A percentile compares a stretch with the other conserved stretches of the same genome.
Conservation (phyloP, 1,140 invertebrate species). For the Spodoptera litura region DNA sequence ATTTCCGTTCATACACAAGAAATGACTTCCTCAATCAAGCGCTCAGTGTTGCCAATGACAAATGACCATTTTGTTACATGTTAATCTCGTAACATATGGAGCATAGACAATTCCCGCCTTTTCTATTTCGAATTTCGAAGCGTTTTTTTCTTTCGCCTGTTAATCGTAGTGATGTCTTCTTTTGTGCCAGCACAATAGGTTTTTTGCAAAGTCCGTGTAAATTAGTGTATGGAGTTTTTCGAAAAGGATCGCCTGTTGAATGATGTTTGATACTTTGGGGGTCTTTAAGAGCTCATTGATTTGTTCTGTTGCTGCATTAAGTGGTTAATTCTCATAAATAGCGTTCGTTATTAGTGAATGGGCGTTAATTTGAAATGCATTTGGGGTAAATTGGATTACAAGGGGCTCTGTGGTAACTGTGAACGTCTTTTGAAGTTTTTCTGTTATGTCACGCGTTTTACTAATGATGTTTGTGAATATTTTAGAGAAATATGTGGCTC, state of each 20-base stretch:
- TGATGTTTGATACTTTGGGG: constrained; percentile 69
- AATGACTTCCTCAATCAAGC: constrained; percentile 85
- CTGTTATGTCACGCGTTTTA: neutral
- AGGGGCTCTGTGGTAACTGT: constrained; percentile 24
- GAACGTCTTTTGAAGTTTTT: neutral
- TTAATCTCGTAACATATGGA: constrained; percentile 83
- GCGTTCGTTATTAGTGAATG: constrained; percentile 55
- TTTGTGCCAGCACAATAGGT: constrained; percentile 80
- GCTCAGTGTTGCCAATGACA: constrained; percentile 71
- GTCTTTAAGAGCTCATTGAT: constrained; percentile 76
- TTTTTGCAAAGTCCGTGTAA: constrained; percentile 81
- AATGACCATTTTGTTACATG: constrained; percentile 78
- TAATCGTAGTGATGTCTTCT: constrained; percentile 80
- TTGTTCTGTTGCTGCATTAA: constrained; percentile 72
- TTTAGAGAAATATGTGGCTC: neutral
- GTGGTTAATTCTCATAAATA: constrained; percentile 70
- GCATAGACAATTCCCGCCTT: constrained; percentile 79
- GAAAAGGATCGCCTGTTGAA: constrained; percentile 64
- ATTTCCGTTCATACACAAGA: constrained; percentile 81
- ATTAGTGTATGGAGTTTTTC: constrained; percentile 67
- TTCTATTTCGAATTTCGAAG: constrained; percentile 73
- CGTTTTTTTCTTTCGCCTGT: constrained; percentile 64
- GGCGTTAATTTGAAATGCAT: constrained; percentile 57
- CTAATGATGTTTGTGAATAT: neutral
- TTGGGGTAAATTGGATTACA: constrained; percentile 43